phyloP scores from a whole-genome alignment of 2,113 vertebrate species.

The Phoenicopterus ruber region DNA sequence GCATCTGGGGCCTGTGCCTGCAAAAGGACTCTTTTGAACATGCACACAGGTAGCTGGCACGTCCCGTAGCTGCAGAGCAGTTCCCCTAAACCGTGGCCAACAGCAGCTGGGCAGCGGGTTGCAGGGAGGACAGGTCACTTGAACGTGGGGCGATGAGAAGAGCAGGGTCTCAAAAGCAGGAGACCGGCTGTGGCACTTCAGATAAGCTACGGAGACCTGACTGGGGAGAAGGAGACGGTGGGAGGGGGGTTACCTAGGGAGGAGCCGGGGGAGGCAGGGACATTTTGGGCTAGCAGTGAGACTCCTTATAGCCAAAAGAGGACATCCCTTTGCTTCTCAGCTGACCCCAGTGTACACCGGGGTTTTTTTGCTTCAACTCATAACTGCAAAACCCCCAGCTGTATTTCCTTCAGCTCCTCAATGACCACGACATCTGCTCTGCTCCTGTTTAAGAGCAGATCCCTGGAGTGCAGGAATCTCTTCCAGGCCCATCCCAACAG shows the following conservation, averaged over 20 bases:
- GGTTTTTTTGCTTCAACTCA: background rate
- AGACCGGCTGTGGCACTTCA: background rate
- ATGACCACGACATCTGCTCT: background rate
- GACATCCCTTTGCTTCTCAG: background rate
- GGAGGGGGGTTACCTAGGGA: background rate
- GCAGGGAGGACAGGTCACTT: background rate
- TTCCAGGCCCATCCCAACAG: background rate
- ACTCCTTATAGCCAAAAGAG: background rate
- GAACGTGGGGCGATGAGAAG: background rate
- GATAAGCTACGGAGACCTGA: background rate
- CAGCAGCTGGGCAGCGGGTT: background rate
- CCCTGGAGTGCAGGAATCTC: background rate
- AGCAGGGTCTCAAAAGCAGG: background rate
- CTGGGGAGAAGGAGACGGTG: background rate
- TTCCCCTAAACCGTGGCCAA: background rate
- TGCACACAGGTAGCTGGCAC: background rate
- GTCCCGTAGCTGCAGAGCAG: background rate
- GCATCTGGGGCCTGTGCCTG: background rate
- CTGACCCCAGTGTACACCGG: accelerated
- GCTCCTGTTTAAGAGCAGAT: background rate
- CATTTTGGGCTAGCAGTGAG: background rate
- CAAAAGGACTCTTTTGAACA: background rate
- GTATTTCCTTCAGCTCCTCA: background rate
- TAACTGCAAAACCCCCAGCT: background rate
- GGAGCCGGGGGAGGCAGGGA: background rate